These are phyloP conservation scores for Drosophila neotestacea DNA, from an alignment of 2,888 invertebrate species.

Conservation along the genomic window DNA sequence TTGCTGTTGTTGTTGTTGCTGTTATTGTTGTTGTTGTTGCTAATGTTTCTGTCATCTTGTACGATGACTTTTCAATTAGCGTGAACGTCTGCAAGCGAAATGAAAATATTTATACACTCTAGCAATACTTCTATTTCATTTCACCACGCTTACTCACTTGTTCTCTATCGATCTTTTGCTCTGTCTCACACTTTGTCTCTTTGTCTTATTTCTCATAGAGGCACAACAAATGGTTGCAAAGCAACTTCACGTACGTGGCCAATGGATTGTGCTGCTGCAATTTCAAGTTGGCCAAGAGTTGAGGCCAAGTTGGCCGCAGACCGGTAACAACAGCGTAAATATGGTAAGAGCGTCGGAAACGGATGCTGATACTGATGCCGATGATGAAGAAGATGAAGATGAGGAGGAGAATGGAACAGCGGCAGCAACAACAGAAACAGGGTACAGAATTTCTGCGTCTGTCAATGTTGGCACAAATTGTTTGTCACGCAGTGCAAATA, in stretches of 20 bases:
- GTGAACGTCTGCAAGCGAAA: constrained; percentile 37
- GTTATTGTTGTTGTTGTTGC: no score
- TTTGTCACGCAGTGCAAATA: constrained; percentile 86
- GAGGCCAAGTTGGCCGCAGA: constrained; percentile 10
- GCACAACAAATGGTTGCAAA: constrained; percentile 35
- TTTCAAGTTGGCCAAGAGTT: constrained; percentile 35
- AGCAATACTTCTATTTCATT: neutral
- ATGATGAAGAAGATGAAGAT: constrained; percentile 23
- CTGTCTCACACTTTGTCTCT: constrained; percentile 16
- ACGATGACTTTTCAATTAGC: constrained; percentile 71
- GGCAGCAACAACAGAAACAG: neutral
- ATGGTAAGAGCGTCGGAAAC: constrained; percentile 35
- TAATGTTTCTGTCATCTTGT: neutral
- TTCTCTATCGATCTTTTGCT: neutral
- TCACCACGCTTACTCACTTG: neutral
- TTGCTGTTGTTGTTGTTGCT: neutral
- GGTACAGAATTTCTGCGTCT: constrained; percentile 27
- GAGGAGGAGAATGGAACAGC: constrained; percentile 10
- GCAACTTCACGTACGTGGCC: constrained; percentile 33
- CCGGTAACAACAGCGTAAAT: constrained; percentile 7
- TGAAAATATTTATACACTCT: constrained; percentile 61
- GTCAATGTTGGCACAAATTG: constrained; percentile 83
- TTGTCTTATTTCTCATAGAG: constrained; percentile 40
- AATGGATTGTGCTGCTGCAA: constrained; percentile 29
- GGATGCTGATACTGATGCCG: constrained; percentile 34